Percentiles rank a stretch among this genome's conserved stretches.
These are phyloP conservation scores for Myotis vivesi DNA, from an alignment of 2,797 vertebrate species.

Conservation along the genomic window DNA sequence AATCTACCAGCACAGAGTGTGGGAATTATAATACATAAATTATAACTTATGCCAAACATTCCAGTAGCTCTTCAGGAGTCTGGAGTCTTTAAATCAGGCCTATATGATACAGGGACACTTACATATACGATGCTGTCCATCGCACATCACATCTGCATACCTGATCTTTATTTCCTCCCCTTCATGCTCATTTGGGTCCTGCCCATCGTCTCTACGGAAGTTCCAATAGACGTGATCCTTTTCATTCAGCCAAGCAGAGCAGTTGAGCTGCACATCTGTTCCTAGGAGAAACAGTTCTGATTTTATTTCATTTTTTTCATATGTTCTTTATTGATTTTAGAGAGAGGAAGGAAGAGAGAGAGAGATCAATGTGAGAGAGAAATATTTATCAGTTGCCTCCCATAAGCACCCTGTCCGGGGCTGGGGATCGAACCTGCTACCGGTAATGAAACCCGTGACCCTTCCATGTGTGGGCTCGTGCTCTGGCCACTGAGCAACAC, in stretches of 20 bases:
- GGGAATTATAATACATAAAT: background rate
- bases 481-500: background rate
- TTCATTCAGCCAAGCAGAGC: constrained; percentile 76
- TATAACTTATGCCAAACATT: background rate
- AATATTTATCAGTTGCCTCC: background rate
- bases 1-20: background rate
- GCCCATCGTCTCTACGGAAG: background rate
- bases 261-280: constrained; percentile 81
- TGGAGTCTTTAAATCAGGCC: background rate
- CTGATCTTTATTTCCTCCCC: constrained; percentile 26
- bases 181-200: constrained; percentile 26
- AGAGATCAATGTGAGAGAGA: background rate
- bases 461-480: background rate
- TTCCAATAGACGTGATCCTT: constrained; percentile 77
- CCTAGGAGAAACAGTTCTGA: constrained; percentile 73
- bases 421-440: background rate
- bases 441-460: no score
- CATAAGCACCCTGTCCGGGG: background rate
- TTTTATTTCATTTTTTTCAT: background rate
- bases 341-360: background rate
- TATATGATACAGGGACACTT: background rate
- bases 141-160: constrained; percentile 51
- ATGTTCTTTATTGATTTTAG: background rate
- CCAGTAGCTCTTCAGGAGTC: background rate
- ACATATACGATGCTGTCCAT: background rate